These are phyloP conservation scores for Ostrea denselamellosa DNA, from an alignment of 1,140 invertebrate genomes.

Conservation along the genomic window DNA sequence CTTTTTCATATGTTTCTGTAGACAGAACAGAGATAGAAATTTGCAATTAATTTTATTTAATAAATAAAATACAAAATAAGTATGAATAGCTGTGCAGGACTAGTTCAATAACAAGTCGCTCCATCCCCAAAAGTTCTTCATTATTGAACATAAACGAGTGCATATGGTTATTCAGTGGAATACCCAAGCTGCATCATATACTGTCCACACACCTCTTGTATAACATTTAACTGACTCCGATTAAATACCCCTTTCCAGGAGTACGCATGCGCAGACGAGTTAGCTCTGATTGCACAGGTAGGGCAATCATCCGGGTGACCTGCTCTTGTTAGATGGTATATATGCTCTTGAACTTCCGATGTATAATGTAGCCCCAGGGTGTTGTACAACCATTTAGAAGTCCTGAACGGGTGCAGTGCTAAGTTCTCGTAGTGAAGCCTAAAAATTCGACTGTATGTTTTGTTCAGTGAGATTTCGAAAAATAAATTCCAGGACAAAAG, in stretches of 20 bases:
- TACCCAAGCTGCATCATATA: background rate
- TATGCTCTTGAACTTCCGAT: background rate
- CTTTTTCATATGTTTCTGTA: no score
- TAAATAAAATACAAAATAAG: no score
- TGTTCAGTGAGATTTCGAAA: background rate
- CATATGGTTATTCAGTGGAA: background rate
- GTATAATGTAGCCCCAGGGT: background rate
- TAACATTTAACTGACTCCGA: background rate
- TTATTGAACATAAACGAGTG: no score
- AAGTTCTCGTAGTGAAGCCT: background rate
- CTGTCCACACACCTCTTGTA: background rate
- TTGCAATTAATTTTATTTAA: no score
- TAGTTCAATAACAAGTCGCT: no score
- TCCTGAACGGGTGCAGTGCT: background rate
- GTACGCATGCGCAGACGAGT: constrained; percentile 8
- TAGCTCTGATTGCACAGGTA: background rate
- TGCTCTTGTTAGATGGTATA: constrained; percentile 17
- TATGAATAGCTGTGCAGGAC: no score
- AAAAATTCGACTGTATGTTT: background rate
- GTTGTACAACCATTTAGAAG: background rate
- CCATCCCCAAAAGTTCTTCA: no score
- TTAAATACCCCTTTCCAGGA: background rate
- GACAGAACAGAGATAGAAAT: no score
- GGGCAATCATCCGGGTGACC: background rate
- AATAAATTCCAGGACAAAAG: constrained; percentile 7